Evolutionary conservation across 1,140 invertebrate species (phyloP).

Genomic region (Cydia pomonella): DNA sequence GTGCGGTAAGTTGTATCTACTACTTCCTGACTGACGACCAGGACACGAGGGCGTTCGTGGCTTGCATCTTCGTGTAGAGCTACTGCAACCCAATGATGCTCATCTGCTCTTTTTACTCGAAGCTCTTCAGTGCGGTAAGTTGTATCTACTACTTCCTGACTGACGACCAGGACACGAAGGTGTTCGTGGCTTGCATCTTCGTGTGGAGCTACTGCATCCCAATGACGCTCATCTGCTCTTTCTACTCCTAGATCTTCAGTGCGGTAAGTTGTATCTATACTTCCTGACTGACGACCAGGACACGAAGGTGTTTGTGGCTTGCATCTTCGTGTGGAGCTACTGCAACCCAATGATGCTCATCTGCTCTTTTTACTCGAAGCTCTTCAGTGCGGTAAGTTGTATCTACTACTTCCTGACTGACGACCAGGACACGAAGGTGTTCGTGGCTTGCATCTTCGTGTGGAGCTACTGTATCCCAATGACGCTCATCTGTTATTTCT

Average conservation of each 20-base stretch:
- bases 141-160: too few species aligned
- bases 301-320: constrained; percentile 85
- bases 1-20: constrained; percentile 82
- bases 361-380: constrained; percentile 85
- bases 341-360: constrained; percentile 85
- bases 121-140: constrained; percentile 84
- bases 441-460: constrained; percentile 84
- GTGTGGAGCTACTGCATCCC: constrained; percentile 86
- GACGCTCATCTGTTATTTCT: constrained; percentile 85
- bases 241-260: constrained; percentile 86
- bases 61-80: constrained; percentile 85
- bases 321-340: constrained; percentile 87
- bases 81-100: constrained; percentile 85
- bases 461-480: constrained; percentile 87
- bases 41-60: constrained; percentile 85
- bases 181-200: constrained; percentile 79
- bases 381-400: constrained; percentile 84
- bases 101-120: constrained; percentile 85
- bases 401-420: too few species aligned
- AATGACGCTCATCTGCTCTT: constrained; percentile 84
- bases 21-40: too few species aligned
- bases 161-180: too few species aligned
- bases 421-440: constrained; percentile 84
- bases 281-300: constrained; percentile 84
- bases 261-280: constrained; percentile 78